phyloP scores from a whole-genome alignment of 1,140 invertebrate genomes.

The Mactra quadrangularis region DNA sequence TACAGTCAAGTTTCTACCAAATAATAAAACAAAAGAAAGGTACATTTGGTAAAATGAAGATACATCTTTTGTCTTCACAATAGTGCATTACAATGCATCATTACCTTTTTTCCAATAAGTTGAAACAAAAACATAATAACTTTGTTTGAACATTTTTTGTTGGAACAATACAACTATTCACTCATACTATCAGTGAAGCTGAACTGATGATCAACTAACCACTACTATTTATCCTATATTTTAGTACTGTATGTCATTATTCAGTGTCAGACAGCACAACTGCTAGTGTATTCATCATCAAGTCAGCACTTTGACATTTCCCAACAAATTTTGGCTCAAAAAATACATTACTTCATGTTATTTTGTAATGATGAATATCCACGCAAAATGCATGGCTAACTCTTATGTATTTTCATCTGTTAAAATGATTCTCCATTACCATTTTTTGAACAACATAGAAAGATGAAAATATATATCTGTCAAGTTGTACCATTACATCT shows the following conservation, averaged over 20 bases:
- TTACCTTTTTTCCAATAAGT: too few relatives aligned
- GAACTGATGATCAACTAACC: slow-evolving; percentile 30
- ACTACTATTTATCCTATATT: slow-evolving; percentile 28
- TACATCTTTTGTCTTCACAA: too few relatives aligned
- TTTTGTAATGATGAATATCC: slow-evolving; percentile 56
- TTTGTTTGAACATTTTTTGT: too few relatives aligned
- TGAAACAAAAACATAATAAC: too few relatives aligned
- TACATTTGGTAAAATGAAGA: too few relatives aligned
- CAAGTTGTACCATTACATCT: slow-evolving; percentile 48
- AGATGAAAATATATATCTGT: slow-evolving; percentile 60
- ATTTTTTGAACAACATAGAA: slow-evolving; percentile 53
- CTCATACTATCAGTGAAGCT: slow-evolving; percentile 12
- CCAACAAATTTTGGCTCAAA: slow-evolving; percentile 51
- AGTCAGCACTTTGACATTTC: slow-evolving; percentile 34
- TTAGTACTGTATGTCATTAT: slow-evolving; percentile 39
- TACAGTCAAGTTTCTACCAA: too few relatives aligned
- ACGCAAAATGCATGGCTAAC: slow-evolving; percentile 46
- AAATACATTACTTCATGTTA: slow-evolving; percentile 44
- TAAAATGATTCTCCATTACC: slow-evolving; percentile 45
- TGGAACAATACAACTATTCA: slow-evolving; percentile 35
- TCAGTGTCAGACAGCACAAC: slow-evolving; percentile 47
- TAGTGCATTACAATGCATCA: too few relatives aligned
- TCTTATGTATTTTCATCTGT: slow-evolving; percentile 60
- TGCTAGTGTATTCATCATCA: slow-evolving; percentile 42
- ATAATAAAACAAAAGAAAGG: too few relatives aligned